These are phyloP conservation scores for Orcinus orca DNA, from an alignment of 2,113 vertebrate species.

Conservation along the genomic window DNA sequence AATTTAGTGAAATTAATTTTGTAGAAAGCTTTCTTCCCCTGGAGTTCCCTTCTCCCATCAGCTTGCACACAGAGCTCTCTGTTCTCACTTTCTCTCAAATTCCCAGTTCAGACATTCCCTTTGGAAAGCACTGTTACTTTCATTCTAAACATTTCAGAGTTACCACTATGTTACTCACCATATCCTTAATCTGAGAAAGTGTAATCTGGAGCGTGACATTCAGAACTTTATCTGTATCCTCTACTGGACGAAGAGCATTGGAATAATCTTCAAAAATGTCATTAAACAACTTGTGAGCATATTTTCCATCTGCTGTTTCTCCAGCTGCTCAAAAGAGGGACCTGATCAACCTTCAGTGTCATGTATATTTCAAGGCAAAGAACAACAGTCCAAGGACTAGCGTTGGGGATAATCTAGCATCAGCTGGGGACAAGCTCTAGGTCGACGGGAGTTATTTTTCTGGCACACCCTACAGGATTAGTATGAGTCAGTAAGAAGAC, in stretches of 20 bases:
- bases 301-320: conserved; percentile 92
- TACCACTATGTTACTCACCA: conserved; percentile 86
- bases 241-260: conserved; percentile 93
- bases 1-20: background rate
- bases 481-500: background rate
- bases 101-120: background rate
- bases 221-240: conserved; percentile 94
- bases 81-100: background rate
- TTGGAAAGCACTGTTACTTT: background rate
- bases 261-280: conserved; percentile 95
- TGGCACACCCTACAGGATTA: background rate
- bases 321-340: conserved; percentile 81
- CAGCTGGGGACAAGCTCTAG: background rate
- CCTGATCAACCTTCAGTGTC: background rate
- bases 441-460: background rate
- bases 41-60: background rate
- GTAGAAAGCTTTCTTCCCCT: background rate
- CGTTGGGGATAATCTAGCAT: background rate
- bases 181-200: conserved; percentile 98
- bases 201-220: conserved; percentile 98
- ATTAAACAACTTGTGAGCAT: conserved; percentile 93
- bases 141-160: background rate
- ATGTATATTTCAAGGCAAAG: background rate
- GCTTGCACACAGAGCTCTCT: background rate
- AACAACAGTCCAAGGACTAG: background rate